Evolutionary conservation across 2,113 vertebrate genomes (phyloP), one percentile per base, ranked within the genome.

Genomic region (Psittacula cyanocephala): DNA sequence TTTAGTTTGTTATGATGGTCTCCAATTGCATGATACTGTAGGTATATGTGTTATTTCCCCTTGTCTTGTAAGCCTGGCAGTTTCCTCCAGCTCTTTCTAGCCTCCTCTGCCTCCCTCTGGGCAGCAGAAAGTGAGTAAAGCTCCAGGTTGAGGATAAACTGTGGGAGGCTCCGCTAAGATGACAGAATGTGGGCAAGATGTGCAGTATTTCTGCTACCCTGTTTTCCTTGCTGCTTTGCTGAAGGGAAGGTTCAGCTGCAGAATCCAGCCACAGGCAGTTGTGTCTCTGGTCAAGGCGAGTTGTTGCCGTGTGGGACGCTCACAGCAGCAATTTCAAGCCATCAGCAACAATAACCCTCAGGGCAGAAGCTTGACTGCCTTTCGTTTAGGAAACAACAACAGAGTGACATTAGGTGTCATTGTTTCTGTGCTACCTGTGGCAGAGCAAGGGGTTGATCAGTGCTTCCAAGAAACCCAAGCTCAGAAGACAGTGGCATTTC

Each of bases 211-310:
- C 23, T 25, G 10, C 10, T 44, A 17, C 0, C 3, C 55, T 23
- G 11, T 17, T 55, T 49, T 41, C 41, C 41, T 35, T 41, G 15
- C 47, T 55, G 31, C 43, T 37, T 17, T 4, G 7, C 50, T 31
- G 35, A 44, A 77, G 63, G n/a, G 33, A 43, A 63, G 35, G 70
- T 12, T 76, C 39, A 60, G 52, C 16, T 1, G 2, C 46, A 46
- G 52, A 12, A 41, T 35, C 17, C 0, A 1, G n/a, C n/a, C 1
- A 1, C 62, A 23, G 62, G 7, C 2, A 0, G 35, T 24, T 27
- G 52, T 53, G 81, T 46, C 29, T 4, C 46, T 62, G 41, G 22
- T 63, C 29, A 17, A 10, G 29, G 68, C 33, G 82, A 49, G 55
- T 29, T 43, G 17, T 76, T 43, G 68, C 29, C 8, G 35, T 2